Evolutionary conservation across 2,113 vertebrate species (phyloP).

Genomic region (Corapipo altera): DNA sequence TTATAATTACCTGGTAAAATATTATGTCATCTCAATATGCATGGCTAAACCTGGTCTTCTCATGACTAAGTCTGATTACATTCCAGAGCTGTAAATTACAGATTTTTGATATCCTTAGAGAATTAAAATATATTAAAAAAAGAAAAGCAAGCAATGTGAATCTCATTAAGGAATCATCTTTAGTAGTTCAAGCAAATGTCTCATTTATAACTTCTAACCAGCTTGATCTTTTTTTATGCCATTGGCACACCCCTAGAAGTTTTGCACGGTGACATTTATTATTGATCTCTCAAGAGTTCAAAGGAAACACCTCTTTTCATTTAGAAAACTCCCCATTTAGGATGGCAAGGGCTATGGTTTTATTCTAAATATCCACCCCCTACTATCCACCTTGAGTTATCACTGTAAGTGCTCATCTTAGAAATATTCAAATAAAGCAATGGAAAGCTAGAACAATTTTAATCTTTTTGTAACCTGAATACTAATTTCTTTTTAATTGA

Average conservation of each 20-base stretch:
- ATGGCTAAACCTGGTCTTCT: not conserved
- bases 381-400: not conserved
- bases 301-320: not conserved
- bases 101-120: not conserved
- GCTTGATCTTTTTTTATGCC: not conserved
- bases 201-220: conserved; percentile 16
- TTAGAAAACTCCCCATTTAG: not conserved
- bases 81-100: not conserved
- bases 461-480: not conserved
- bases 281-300: not conserved
- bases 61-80: not conserved
- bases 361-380: not conserved
- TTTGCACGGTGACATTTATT: not conserved
- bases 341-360: not conserved
- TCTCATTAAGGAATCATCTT: conserved; percentile 10
- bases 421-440: not conserved
- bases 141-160: not conserved
- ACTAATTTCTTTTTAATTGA: not conserved
- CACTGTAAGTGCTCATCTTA: not conserved
- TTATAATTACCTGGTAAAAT: conserved; percentile 45
- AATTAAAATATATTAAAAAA: conserved; percentile 30
- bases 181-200: not conserved
- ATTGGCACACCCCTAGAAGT: not conserved
- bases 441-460: not conserved
- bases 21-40: not conserved